Conservation (phyloP, 2,888 invertebrate species). For the Cantharis rustica region DNA sequence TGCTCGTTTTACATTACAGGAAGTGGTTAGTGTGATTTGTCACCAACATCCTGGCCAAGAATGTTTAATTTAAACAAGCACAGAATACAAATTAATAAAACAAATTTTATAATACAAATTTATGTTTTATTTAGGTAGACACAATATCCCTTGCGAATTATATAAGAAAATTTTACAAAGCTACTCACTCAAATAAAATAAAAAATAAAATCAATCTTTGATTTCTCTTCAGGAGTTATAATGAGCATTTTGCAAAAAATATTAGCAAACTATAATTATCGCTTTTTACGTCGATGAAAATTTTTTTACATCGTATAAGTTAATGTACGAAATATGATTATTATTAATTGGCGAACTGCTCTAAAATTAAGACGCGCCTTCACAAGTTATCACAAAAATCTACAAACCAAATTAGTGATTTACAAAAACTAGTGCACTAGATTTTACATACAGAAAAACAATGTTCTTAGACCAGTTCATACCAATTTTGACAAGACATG, state of each 20-base stretch:
- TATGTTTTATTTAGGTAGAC: conserved; percentile 68
- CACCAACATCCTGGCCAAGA: conserved; percentile 18
- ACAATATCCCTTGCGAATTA: conserved; percentile 72
- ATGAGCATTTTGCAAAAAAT: conserved; percentile 53
- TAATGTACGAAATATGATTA: conserved; percentile 25
- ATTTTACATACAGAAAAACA: conserved; percentile 35
- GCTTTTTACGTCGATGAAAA: conserved; percentile 27
- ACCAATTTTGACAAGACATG: conserved; percentile 41
- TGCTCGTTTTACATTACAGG: conserved; percentile 14
- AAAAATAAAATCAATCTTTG: conserved; percentile 43
- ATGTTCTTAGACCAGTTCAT: conserved; percentile 42
- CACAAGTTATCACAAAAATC: conserved; percentile 46
- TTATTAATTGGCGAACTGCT: conserved; percentile 47
- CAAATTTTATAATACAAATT: conserved; percentile 69
- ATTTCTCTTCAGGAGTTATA: conserved; percentile 39
- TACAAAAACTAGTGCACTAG: conserved; percentile 45
- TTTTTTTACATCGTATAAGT: conserved; percentile 27
- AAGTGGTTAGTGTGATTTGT: conserved; percentile 15
- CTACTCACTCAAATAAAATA: conserved; percentile 57
- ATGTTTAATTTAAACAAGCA: conserved; percentile 10
- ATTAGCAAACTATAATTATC: conserved; percentile 43
- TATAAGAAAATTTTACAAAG: conserved; percentile 71
- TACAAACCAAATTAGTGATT: conserved; percentile 29
- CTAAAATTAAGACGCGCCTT: conserved; percentile 22
- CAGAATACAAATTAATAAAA: conserved; percentile 35